A percentile compares a stretch with the other conserved stretches of the same genome.
phyloP scores from a whole-genome alignment of 2,888 invertebrate species.

The Harpalus rubripes region DNA sequence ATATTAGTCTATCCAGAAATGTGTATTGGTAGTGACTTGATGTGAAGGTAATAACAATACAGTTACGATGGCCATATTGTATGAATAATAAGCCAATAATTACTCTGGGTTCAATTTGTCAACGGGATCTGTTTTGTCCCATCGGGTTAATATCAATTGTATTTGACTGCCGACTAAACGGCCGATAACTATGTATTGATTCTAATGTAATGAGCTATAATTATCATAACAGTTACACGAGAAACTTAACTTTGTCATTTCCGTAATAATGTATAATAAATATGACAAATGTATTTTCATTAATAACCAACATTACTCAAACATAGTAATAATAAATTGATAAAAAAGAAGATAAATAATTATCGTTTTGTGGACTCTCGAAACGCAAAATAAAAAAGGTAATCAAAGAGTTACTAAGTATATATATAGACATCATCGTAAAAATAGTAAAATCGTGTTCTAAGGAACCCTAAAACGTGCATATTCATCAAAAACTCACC shows the following conservation, averaged over 20 bases:
- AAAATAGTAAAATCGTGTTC: too few relatives aligned
- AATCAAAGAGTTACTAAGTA: too few relatives aligned
- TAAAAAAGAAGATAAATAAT: too few relatives aligned
- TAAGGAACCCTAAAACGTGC: too few relatives aligned
- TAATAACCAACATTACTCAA: too few relatives aligned
- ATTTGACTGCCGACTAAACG: conserved; percentile 1
- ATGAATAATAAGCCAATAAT: conserved; percentile 22
- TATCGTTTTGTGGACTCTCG: too few relatives aligned
- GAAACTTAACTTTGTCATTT: not conserved
- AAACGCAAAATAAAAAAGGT: too few relatives aligned
- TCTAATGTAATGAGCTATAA: conserved; percentile 15
- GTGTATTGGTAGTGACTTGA: not conserved
- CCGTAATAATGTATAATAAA: not conserved
- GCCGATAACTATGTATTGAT: not conserved
- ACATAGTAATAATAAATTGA: too few relatives aligned
- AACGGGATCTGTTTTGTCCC: not conserved
- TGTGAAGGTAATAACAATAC: not conserved
- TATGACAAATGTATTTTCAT: too few relatives aligned
- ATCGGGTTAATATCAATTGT: conserved; percentile 13
- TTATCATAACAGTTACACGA: not conserved
- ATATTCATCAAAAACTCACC: too few relatives aligned
- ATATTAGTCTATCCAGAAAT: too few relatives aligned
- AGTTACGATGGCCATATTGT: conserved; percentile 4
- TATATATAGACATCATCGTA: too few relatives aligned
- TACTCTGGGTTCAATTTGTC: not conserved